phyloP scores from a whole-genome alignment of 2,888 invertebrate genomes.

The Phortica magna region DNA sequence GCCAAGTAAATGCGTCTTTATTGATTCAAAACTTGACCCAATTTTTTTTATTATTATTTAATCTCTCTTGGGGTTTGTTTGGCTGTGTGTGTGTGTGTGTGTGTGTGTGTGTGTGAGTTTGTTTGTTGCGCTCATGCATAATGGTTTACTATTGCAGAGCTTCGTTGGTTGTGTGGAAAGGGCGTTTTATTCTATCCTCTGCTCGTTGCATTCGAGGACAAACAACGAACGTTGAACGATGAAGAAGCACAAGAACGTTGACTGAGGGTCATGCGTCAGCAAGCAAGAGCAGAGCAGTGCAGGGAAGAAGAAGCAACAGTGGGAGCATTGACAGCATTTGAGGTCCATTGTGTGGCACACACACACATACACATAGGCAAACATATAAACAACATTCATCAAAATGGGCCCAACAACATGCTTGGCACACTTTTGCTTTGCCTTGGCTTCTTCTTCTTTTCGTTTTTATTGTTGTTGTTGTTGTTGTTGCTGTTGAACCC shows the following conservation, averaged over 20 bases:
- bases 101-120: not conserved
- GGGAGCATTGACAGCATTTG: constrained; percentile 3
- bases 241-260: no score
- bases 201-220: not conserved
- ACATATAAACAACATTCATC: no score
- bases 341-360: not conserved
- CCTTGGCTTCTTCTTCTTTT: no score
- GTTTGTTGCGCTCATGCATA: not conserved
- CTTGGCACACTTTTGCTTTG: not conserved
- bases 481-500: no score
- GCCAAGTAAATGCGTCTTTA: constrained; percentile 48
- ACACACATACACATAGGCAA: not conserved
- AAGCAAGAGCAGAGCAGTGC: no score
- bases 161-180: no score
- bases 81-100: not conserved
- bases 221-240: no score
- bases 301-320: not conserved
- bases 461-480: no score
- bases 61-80: not conserved
- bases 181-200: no score
- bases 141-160: not conserved
- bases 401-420: not conserved
- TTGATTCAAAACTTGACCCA: constrained; percentile 64
- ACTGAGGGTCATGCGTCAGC: no score
- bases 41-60: constrained; percentile 42